phyloP scores from a whole-genome alignment of 2,888 invertebrate genomes.

The Macrosoma leucophasiata region DNA sequence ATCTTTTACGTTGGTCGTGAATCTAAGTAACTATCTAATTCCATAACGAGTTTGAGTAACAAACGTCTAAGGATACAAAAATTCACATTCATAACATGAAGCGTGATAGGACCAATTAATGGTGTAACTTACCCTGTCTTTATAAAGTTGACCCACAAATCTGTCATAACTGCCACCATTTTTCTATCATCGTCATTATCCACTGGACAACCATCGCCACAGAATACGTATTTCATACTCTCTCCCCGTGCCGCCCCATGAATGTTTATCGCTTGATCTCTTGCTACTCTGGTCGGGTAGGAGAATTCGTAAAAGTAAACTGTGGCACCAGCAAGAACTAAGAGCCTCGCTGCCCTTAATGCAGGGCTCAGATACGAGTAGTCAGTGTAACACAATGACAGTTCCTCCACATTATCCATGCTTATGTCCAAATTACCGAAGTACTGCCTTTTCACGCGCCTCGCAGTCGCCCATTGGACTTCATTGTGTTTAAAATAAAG shows the following conservation, averaged over 20 bases:
- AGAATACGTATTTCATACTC: constrained; percentile 70
- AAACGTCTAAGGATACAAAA: no score
- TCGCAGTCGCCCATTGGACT: constrained; percentile 29
- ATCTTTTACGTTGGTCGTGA: no score
- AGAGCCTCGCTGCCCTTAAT: constrained; percentile 41
- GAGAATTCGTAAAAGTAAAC: constrained; percentile 76
- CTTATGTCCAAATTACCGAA: constrained; percentile 38
- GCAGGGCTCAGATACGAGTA: constrained; percentile 45
- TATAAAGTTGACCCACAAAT: constrained; percentile 64
- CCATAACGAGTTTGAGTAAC: no score
- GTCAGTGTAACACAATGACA: constrained; percentile 48
- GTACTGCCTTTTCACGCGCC: constrained; percentile 39
- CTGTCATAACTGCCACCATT: constrained; percentile 35
- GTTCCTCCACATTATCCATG: constrained; percentile 25
- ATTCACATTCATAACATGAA: no score
- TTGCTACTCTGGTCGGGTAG: constrained; percentile 32
- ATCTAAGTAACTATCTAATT: no score
- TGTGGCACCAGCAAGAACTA: constrained; percentile 46
- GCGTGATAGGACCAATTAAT: no score
- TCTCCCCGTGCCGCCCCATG: constrained; percentile 73
- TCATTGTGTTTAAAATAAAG: constrained; percentile 34
- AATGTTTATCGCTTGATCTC: constrained; percentile 52
- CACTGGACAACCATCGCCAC: constrained; percentile 29
- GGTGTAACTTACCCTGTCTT: constrained; percentile 62
- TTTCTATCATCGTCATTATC: constrained; percentile 29